These are phyloP conservation scores for Rhagonycha lutea DNA, from an alignment of 2,888 invertebrate genomes.

Conservation along the genomic window DNA sequence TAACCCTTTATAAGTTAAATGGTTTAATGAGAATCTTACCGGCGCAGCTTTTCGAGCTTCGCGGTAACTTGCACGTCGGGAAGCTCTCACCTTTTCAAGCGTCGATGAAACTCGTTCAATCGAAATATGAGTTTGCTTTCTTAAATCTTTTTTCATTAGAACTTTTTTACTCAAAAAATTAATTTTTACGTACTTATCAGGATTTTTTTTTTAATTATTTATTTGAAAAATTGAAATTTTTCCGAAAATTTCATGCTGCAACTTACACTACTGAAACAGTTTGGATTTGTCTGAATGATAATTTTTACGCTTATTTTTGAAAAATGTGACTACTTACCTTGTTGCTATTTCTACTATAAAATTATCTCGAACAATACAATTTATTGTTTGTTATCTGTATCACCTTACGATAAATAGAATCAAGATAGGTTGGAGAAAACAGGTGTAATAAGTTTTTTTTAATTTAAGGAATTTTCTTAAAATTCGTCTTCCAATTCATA, in stretches of 20 bases:
- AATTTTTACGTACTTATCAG: too few relatives aligned
- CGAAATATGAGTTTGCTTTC: background rate
- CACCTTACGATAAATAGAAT: conserved; percentile 6
- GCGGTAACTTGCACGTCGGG: background rate
- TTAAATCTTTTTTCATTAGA: background rate
- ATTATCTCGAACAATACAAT: conserved; percentile 5
- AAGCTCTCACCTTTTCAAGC: background rate
- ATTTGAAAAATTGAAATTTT: background rate
- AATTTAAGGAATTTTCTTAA: background rate
- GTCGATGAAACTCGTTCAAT: background rate
- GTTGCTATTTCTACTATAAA: background rate
- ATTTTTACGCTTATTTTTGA: background rate
- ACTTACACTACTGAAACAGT: background rate
- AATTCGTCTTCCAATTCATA: too few relatives aligned
- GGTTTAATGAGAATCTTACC: background rate
- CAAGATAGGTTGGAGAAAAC: conserved; percentile 1
- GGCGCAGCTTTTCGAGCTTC: background rate
- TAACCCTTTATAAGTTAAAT: conserved; percentile 7
- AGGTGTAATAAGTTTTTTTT: background rate
- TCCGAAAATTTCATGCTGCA: background rate
- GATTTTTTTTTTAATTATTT: too few relatives aligned
- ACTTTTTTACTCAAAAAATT: background rate
- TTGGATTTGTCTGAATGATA: background rate
- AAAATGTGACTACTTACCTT: background rate
- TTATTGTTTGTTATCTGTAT: conserved; percentile 7